Base-by-base conservation (phyloP, 1,140 invertebrate species). In the Megalopta genalis region DNA sequence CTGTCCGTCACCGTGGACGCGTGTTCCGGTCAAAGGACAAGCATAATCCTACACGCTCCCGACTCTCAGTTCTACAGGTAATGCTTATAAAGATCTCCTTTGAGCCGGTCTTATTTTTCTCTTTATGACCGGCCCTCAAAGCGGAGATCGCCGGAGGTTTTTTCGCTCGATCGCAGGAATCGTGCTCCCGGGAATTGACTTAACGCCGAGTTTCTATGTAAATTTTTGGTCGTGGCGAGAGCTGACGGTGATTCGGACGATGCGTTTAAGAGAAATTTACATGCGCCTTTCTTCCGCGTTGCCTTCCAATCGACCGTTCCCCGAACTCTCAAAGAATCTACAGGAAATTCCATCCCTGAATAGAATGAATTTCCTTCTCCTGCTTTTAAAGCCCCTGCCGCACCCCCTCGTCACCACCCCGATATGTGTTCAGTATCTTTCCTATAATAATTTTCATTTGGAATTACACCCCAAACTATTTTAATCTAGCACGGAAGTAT, bases 171-270 rank as follows among this genome's bases (percentile, higher is more conserved):
- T 81, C 82, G 52, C 57, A 25, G 21, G 46, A 74, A 79, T 79
- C 70, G 70, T 60, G 52, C 52, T 54, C 59, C 32, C 25, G 71
- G 59, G 59, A 84, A 85, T 84, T 71, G 82, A 85, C 72, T 84
- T 87, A 78, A 66, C 57, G 68, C 70, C 39, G 75, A 87, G 83
- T 85, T 83, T 87, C 73, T 79, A 87, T 87, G 86, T 77, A 85
- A 86, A 87, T 85, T 63, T 63, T 65, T 16, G 25, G 49, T 70
- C 66, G 73, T 32, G 78, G 32, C 57, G 69, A 52, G 60, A 52
- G 73, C 54, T 25, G 72, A 37, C 49, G 66, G 71, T 64, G 77
- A 83, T 83, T 81, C 59, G 68, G 23, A 62, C 62, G 54, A 69
- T 74, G 69, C 65, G 70, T 78, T 72, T 73, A 77, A 54, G 49